Evolutionary conservation across 2,888 invertebrate genomes (phyloP).

Genomic region (Catocala nupta): DNA sequence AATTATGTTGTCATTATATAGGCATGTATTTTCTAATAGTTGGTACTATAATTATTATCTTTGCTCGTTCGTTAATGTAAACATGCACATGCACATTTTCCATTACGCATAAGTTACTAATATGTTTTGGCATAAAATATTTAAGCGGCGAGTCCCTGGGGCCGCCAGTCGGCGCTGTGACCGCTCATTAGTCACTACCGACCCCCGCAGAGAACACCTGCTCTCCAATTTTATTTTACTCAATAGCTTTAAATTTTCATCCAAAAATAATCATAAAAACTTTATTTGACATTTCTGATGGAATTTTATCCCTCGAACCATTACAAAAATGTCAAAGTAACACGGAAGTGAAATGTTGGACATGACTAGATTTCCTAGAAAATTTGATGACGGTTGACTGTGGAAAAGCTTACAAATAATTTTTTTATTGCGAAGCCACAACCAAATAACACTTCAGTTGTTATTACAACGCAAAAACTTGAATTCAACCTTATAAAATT

Average conservation of each 20-base stretch:
- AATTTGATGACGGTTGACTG: background rate
- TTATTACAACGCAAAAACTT: no score
- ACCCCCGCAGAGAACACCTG: conserved; percentile 61
- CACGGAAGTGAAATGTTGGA: background rate
- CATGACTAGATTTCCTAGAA: background rate
- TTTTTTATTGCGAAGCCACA: no score
- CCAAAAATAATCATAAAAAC: conserved; percentile 60
- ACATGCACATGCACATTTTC: conserved; percentile 22
- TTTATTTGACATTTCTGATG: conserved; percentile 49
- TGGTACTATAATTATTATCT: no score
- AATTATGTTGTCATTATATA: no score
- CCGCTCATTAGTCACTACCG: conserved; percentile 72
- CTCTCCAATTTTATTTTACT: conserved; percentile 61
- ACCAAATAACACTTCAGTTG: no score
- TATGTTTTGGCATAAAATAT: conserved; percentile 57
- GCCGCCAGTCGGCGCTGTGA: conserved; percentile 64
- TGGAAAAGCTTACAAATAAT: no score
- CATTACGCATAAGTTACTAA: conserved; percentile 38
- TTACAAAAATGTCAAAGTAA: conserved; percentile 8
- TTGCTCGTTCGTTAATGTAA: no score
- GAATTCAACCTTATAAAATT: no score
- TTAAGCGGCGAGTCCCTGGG: conserved; percentile 54
- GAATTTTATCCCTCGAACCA: conserved; percentile 26
- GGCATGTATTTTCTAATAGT: no score
- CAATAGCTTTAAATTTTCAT: conserved; percentile 57